A percentile compares a stretch with the other conserved stretches of the same genome.
These are phyloP conservation scores for Pygoscelis antarcticus DNA, from an alignment of 2,113 vertebrate genomes.

Conservation along the genomic window DNA sequence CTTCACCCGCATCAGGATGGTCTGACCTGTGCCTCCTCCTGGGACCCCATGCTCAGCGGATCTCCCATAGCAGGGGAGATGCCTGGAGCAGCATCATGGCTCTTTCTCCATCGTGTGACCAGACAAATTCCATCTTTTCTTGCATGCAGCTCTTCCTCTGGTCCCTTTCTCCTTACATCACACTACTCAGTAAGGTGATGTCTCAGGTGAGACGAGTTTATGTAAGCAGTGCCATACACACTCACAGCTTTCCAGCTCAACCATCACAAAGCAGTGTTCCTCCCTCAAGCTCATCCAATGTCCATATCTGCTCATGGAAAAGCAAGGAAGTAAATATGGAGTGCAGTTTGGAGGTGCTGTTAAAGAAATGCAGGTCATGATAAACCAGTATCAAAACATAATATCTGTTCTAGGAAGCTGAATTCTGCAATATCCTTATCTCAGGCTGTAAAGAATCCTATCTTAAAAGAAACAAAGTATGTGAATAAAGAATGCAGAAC, in stretches of 20 bases:
- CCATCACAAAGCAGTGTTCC: background rate
- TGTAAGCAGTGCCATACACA: background rate
- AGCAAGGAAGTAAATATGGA: background rate
- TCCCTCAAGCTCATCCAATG: background rate
- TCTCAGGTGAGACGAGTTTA: background rate
- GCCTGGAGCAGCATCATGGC: rapidly evolving
- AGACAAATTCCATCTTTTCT: background rate
- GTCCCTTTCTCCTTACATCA: background rate
- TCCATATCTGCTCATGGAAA: background rate
- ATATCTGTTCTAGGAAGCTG: background rate
- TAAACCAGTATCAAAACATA: background rate
- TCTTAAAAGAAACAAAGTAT: background rate
- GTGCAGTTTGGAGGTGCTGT: background rate
- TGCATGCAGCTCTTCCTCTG: background rate
- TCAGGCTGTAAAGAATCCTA: background rate
- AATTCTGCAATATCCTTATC: background rate
- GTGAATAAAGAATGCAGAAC: background rate
- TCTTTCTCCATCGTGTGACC: rapidly evolving
- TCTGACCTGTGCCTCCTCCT: background rate
- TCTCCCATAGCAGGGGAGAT: background rate
- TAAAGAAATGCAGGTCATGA: background rate
- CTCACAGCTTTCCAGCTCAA: background rate
- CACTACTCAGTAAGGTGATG: rapidly evolving
- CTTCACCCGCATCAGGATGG: rapidly evolving
- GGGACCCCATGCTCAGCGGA: rapidly evolving